Evolutionary conservation across 2,888 invertebrate genomes (phyloP).

Genomic region (Chymomyza amoena): DNA sequence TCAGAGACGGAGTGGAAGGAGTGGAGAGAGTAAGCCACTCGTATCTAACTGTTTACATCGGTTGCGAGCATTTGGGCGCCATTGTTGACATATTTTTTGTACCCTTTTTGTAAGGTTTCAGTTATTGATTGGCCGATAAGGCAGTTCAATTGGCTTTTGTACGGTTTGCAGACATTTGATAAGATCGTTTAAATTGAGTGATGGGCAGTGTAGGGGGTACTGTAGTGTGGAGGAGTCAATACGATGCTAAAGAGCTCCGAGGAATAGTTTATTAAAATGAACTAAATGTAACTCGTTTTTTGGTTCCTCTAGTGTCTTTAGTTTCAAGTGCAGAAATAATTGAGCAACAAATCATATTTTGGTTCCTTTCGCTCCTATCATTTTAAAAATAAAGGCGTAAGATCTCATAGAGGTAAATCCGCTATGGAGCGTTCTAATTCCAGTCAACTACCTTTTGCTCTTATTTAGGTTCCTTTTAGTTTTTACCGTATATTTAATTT

Average conservation of each 20-base stretch:
- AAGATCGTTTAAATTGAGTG: constrained; percentile 22
- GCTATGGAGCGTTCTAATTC: no score
- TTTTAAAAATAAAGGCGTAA: no score
- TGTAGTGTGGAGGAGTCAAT: neutral
- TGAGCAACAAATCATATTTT: no score
- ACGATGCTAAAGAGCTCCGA: neutral
- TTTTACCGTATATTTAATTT: no score
- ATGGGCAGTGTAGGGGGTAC: neutral
- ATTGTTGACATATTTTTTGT: constrained; percentile 46
- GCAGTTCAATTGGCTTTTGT: constrained; percentile 23
- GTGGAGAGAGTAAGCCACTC: constrained; percentile 2
- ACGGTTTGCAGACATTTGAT: constrained; percentile 34
- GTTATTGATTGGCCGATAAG: constrained; percentile 40
- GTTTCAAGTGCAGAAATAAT: no score
- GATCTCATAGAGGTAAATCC: no score
- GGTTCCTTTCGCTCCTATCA: no score
- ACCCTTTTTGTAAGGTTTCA: constrained; percentile 40
- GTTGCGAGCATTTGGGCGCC: constrained; percentile 50
- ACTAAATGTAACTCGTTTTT: no score
- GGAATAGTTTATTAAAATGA: neutral
- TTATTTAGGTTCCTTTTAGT: no score
- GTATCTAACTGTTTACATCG: constrained; percentile 45
- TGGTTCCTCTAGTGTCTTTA: no score
- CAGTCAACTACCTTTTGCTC: no score
- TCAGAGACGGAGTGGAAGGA: neutral